These are phyloP conservation scores for Enteromius fasciolatus DNA, from an alignment of 2,797 vertebrate genomes.

Conservation along the genomic window DNA sequence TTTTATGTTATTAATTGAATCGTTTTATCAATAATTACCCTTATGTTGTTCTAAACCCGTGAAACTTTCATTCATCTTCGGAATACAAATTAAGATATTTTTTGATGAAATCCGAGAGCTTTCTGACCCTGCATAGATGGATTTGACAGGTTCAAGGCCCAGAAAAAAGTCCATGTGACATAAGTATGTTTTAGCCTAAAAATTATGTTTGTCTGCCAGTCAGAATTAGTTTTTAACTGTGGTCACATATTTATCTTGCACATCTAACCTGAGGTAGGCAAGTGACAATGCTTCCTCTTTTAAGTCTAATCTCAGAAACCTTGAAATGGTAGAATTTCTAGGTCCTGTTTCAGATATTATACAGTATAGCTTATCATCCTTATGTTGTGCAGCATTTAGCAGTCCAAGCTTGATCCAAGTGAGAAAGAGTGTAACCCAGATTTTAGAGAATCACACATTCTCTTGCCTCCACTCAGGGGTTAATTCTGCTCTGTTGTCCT, in stretches of 20 bases:
- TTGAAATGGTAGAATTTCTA: not conserved
- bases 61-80: not conserved
- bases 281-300: not conserved
- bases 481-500: constrained; percentile 74
- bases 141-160: not conserved
- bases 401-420: constrained; percentile 31
- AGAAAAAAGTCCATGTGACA: not conserved
- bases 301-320: not conserved
- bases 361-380: constrained; percentile 3
- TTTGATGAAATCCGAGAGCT: not conserved
- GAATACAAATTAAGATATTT: not conserved
- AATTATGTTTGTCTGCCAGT: not conserved
- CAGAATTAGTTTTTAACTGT: not conserved
- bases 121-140: not conserved
- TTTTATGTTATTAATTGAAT: not conserved
- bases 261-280: not conserved
- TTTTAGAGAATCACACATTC: constrained; percentile 46
- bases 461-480: constrained; percentile 67
- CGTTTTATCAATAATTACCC: not conserved
- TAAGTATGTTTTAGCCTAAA: not conserved
- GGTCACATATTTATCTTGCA: not conserved
- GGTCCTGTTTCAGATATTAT: constrained; percentile 3
- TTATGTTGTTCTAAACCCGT: not conserved
- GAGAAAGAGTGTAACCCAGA: constrained; percentile 44
- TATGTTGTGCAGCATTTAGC: not conserved